Percentiles rank a stretch among this genome's conserved stretches.
Evolutionary conservation across 30 jellyfish, hydroid and myxozoan genomes (phyloP).

Genomic region (Calvadosia cruxmelitensis): DNA sequence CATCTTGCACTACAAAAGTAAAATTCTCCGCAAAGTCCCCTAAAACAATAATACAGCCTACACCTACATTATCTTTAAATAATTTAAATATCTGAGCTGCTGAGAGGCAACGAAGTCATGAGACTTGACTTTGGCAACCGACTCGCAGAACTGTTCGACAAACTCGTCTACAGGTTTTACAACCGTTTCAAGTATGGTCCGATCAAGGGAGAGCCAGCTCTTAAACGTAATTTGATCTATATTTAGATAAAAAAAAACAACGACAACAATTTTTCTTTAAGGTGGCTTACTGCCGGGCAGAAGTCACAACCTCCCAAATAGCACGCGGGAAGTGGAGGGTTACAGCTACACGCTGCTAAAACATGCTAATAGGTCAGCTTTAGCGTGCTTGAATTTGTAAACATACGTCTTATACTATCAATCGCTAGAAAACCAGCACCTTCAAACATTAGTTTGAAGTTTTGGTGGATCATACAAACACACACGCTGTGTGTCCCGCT

Average conservation of each 20-base stretch:
- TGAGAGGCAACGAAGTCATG: background rate
- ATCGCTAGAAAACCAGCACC: slow-evolving; percentile 3
- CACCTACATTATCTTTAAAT: background rate
- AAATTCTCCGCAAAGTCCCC: slow-evolving; percentile 31
- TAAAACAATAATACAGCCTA: slow-evolving; percentile 11
- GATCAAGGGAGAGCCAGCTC: slow-evolving; percentile 1
- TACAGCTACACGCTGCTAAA: slow-evolving; percentile 1
- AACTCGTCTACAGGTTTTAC: background rate
- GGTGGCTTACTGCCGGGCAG: background rate
- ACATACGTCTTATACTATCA: too few species aligned
- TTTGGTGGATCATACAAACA: slow-evolving; percentile 69
- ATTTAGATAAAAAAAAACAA: too few species aligned
- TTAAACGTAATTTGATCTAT: background rate
- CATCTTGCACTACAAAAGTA: slow-evolving; percentile 25
- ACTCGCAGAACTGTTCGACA: background rate
- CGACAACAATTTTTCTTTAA: too few species aligned
- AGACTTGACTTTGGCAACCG: background rate
- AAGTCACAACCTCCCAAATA: background rate
- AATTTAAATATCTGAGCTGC: background rate
- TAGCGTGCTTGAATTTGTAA: slow-evolving; percentile 2
- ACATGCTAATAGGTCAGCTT: slow-evolving; percentile 3
- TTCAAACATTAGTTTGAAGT: slow-evolving; percentile 21
- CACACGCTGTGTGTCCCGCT: slow-evolving; percentile 78
- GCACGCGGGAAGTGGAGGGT: slow-evolving; percentile 12
- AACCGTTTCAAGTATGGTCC: slow-evolving; percentile 18